These are phyloP conservation scores for Crotalus helleri DNA, from an alignment of 2,113 vertebrate genomes.

Conservation along the genomic window DNA sequence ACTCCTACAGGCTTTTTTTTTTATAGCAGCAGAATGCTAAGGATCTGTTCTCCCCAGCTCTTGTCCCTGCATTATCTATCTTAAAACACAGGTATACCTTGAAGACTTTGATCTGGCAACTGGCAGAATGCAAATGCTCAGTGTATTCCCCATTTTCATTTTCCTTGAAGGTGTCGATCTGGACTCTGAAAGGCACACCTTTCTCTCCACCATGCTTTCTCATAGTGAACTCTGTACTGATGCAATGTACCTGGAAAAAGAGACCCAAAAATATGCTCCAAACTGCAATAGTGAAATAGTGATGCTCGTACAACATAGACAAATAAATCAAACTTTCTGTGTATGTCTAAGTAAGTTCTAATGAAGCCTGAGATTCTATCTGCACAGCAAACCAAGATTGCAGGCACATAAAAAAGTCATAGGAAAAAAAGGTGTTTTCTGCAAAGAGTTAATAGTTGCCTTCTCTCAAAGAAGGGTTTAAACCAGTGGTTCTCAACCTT, in stretches of 20 bases:
- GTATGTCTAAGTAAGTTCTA: background rate
- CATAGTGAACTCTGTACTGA: constrained; percentile 99
- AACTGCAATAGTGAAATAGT: background rate
- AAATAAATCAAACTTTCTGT: background rate
- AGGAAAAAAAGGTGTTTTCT: background rate
- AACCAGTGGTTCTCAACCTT: no score
- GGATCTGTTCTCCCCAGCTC: background rate
- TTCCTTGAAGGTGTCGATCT: constrained; percentile 96
- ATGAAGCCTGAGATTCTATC: background rate
- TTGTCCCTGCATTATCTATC: accelerated
- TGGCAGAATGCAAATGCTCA: constrained; percentile 94
- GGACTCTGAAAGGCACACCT: constrained; percentile 93
- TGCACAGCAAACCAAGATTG: background rate
- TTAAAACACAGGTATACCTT: constrained; percentile 76
- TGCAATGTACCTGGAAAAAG: constrained; percentile 87
- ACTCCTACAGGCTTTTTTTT: accelerated
- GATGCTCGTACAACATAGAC: background rate
- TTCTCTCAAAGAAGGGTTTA: background rate
- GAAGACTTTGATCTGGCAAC: constrained; percentile 99
- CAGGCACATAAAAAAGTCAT: background rate
- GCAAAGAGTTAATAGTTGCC: background rate
- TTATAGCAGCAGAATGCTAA: accelerated
- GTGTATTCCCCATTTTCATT: constrained; percentile 90
- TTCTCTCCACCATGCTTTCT: constrained; percentile 97
- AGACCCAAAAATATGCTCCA: background rate